Conservation (phyloP, 92 coral and sea anemone genomes). For the Meandrina meandrites region DNA sequence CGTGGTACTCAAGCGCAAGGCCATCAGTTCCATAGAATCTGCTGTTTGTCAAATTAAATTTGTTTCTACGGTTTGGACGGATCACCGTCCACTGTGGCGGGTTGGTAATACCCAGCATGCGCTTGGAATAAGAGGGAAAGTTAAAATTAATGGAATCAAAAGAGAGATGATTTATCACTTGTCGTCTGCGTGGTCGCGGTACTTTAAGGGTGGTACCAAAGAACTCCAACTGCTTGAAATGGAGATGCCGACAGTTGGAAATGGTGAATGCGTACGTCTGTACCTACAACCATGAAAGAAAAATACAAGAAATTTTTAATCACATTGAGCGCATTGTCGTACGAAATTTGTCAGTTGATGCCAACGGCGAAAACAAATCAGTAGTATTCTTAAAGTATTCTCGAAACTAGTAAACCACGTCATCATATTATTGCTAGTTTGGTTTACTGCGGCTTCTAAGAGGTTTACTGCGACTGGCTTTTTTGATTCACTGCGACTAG, state of each 20-base stretch:
- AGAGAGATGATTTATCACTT: slow-evolving; percentile 45
- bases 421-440: no score
- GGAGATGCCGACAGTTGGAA: slow-evolving; percentile 49
- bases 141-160: slow-evolving; percentile 66
- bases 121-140: slow-evolving; percentile 74
- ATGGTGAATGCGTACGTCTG: slow-evolving; percentile 68
- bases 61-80: slow-evolving; percentile 5
- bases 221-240: slow-evolving; percentile 64
- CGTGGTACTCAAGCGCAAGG: slow-evolving; percentile 64
- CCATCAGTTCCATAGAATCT: slow-evolving; percentile 82
- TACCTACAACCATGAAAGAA: not conserved
- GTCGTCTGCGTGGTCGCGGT: not conserved
- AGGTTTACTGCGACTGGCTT: no score
- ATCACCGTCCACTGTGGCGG: slow-evolving; percentile 77
- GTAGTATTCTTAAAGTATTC: no score
- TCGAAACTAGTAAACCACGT: no score
- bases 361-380: no score
- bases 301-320: not conserved
- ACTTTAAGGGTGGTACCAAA: slow-evolving; percentile 75
- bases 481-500: no score
- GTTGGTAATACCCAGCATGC: slow-evolving; percentile 64
- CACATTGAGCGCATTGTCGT: no score
- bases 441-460: no score
- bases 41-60: slow-evolving; percentile 27
- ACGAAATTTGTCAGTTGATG: no score